Base-by-base conservation (phyloP, 2,113 vertebrate genomes). In the Irena cyanogastra region DNA sequence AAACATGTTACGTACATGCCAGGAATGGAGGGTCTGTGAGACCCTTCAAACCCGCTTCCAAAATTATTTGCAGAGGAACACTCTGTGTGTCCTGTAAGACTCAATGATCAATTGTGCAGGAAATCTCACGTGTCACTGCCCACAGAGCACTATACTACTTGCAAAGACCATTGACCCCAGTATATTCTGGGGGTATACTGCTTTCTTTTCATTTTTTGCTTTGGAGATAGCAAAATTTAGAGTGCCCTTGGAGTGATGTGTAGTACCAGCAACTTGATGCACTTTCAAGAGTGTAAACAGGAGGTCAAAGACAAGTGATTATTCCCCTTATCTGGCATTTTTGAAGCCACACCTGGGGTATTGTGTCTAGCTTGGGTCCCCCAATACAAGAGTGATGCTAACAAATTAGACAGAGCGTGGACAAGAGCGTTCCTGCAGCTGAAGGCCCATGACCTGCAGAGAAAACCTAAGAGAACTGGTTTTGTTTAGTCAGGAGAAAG, bases 1-100 rank as follows among this genome's bases (percentile, higher is more conserved):
- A 79, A 86, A 7, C 7, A 61, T 0, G 3, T 37, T 45, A 63
- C 3, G 1, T 54, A 71, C 0, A 0, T 24, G n/a, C 20, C 13
- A 5, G 52, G 31, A 92, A 81, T 2, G 0, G 50, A 69, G 20
- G 9, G 20, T 37, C 71, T 49, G 24, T 39, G 53, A 89, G 22
- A 66, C 30, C 44, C 60, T 45, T 63, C 56, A 37, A 71, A 89
- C 6, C n/a, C 54, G 41, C 21, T 76, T 59, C 57, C 37, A 81
- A 42, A 60, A 22, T 52, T 23, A 72, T 57, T 26, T 69, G 37
- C 28, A 80, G 37, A 83, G 52, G 42, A 83, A 52, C 31, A 71
- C 6, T 16, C 26, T n/a, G 31, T 13, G 6, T 28, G 44, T 49
- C 27, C 63, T 44, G 3, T 52, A 65, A 83, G 30, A 53, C 11